Conservation (phyloP, 2,797 vertebrate genomes). For the Sebastes dallii region DNA sequence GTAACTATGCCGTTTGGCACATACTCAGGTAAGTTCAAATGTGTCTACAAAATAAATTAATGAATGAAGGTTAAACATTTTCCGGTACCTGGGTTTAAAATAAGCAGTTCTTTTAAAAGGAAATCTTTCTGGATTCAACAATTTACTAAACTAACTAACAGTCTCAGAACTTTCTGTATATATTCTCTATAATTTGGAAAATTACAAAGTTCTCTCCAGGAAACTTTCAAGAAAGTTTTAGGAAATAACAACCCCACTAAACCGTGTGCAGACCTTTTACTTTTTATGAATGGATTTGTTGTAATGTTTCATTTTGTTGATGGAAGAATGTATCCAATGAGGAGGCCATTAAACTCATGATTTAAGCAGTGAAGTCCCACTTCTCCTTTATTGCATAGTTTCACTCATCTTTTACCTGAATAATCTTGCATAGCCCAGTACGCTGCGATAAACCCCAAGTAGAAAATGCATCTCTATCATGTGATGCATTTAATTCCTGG, state of each 20-base stretch:
- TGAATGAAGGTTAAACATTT: too few species aligned
- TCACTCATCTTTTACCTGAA: neutral
- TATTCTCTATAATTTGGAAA: neutral
- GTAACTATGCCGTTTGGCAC: neutral
- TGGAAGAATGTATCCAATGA: neutral
- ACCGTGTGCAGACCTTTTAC: neutral
- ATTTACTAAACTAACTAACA: neutral
- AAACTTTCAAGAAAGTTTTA: neutral
- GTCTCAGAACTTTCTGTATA: neutral
- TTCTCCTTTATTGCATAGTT: conserved; percentile 68
- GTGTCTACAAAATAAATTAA: too few species aligned
- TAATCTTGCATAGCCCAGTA: conserved; percentile 37
- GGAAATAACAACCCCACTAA: neutral
- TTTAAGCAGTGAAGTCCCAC: conserved; percentile 3
- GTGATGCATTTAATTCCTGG: neutral
- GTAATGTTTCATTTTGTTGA: neutral
- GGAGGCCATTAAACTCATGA: neutral
- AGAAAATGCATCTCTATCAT: neutral
- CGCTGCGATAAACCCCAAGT: neutral
- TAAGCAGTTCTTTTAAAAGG: neutral
- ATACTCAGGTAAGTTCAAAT: too few species aligned
- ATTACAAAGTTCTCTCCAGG: neutral
- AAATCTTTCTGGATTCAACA: neutral
- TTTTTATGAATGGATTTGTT: neutral
- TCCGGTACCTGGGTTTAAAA: too few species aligned